Evolutionary conservation across 2,113 vertebrate species (phyloP).

Genomic region (Oxygymnocypris stewartii): DNA sequence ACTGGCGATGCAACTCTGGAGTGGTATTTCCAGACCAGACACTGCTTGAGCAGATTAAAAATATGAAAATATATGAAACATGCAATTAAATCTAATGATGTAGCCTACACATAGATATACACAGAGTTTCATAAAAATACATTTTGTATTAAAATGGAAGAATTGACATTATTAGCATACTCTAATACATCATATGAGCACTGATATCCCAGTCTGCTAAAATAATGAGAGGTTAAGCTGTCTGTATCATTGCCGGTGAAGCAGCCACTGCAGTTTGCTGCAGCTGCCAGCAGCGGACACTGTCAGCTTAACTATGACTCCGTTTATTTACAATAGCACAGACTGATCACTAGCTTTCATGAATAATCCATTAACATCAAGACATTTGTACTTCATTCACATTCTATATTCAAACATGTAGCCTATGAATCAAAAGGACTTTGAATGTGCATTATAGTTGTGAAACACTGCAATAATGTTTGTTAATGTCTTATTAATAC

Average conservation of each 20-base stretch:
- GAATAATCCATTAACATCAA: not conserved
- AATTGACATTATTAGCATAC: not conserved
- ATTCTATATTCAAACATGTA: not conserved
- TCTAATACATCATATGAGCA: not conserved
- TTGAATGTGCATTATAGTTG: not conserved
- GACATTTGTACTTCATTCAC: not conserved
- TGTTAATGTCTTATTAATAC: not conserved
- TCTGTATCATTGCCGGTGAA: not conserved
- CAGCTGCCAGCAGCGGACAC: constrained; percentile 79
- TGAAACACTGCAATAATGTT: not conserved
- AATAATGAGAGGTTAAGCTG: constrained; percentile 4
- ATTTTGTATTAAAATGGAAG: not conserved
- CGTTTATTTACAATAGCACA: constrained; percentile 18
- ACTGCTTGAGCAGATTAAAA: not conserved
- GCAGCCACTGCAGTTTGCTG: constrained; percentile 70
- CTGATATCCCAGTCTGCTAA: not conserved
- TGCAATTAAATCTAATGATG: not conserved
- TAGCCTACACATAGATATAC: not conserved
- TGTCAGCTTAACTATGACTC: constrained; percentile 75
- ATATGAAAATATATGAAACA: not conserved
- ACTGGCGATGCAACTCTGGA: not conserved
- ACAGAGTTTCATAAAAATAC: not conserved
- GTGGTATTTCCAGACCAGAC: not conserved
- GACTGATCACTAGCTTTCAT: not conserved
- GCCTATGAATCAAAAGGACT: not conserved